Conservation (phyloP, 2,888 invertebrate genomes). For the Cephalotes varians region DNA sequence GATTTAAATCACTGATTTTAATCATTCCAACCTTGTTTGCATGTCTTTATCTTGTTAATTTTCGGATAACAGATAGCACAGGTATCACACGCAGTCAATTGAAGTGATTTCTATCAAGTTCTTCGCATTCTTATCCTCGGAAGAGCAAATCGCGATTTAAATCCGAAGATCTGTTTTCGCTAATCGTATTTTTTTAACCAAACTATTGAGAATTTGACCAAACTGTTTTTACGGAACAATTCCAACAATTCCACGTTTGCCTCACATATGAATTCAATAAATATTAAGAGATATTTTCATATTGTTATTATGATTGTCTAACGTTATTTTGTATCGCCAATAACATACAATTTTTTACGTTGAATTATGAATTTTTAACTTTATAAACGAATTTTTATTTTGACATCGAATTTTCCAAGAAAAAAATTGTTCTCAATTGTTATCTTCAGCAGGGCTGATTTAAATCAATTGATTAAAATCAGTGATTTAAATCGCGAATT, state of each 20-base stretch:
- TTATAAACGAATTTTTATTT: background rate
- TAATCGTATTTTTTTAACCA: background rate
- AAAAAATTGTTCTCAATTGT: background rate
- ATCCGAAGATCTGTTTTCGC: background rate
- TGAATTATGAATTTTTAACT: background rate
- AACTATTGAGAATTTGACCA: background rate
- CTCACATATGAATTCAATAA: background rate
- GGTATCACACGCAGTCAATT: background rate
- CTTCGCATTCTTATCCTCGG: background rate
- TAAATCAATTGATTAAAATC: too few relatives aligned
- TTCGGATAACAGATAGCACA: background rate
- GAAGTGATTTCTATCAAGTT: background rate
- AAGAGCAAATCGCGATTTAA: background rate
- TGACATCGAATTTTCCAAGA: background rate
- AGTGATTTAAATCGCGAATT: too few relatives aligned
- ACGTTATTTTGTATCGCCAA: background rate
- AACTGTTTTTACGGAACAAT: slow-evolving; percentile 5
- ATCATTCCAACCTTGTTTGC: too few relatives aligned
- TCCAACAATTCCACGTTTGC: background rate
- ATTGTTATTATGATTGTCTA: background rate
- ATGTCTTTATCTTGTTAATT: background rate
- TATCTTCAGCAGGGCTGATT: too few relatives aligned
- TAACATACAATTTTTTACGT: background rate
- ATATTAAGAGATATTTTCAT: background rate
- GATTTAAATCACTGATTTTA: too few relatives aligned